Percentiles rank a stretch among this genome's conserved stretches.
These are phyloP conservation scores for Nesogale talazaci DNA, from an alignment of 2,113 vertebrate species.

Conservation along the genomic window DNA sequence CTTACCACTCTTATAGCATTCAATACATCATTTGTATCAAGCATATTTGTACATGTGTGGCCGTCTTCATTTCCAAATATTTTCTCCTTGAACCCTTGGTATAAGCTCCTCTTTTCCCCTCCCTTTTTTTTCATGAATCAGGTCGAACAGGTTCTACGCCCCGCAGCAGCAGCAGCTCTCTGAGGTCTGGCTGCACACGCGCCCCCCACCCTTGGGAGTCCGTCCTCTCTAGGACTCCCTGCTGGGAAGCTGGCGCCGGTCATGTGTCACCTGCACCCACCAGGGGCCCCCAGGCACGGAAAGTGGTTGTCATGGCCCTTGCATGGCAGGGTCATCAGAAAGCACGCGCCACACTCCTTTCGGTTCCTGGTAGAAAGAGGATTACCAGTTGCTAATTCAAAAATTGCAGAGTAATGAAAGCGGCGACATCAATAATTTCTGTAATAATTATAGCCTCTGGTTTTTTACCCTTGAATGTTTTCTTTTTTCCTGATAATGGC, in stretches of 20 bases:
- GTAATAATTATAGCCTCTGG: slow-evolving; percentile 68
- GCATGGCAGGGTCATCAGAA: neutral
- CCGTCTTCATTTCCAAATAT: too few relatives aligned
- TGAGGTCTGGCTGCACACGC: too few relatives aligned
- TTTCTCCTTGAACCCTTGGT: too few relatives aligned
- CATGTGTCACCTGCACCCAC: neutral
- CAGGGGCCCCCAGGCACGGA: neutral
- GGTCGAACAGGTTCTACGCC: too few relatives aligned
- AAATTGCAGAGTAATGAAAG: slow-evolving; percentile 68
- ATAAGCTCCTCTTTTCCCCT: too few relatives aligned
- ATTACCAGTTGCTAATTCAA: slow-evolving; percentile 71
- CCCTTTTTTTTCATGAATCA: too few relatives aligned
- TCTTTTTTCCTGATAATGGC: slow-evolving; percentile 16
- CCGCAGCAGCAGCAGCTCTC: too few relatives aligned
- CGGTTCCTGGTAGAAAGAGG: neutral
- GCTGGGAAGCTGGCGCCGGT: accelerated
- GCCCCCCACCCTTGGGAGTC: too few relatives aligned
- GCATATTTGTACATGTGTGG: too few relatives aligned
- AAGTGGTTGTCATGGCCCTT: neutral
- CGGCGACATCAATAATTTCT: slow-evolving; percentile 62
- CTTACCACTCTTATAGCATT: too few relatives aligned
- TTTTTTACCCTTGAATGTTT: slow-evolving; percentile 67
- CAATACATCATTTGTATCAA: too few relatives aligned
- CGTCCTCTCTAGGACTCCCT: neutral
- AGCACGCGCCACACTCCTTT: neutral